A percentile compares a stretch with the other conserved stretches of the same genome.
Evolutionary conservation across 2,888 invertebrate genomes (phyloP).

Genomic region (Coremacera marginata): DNA sequence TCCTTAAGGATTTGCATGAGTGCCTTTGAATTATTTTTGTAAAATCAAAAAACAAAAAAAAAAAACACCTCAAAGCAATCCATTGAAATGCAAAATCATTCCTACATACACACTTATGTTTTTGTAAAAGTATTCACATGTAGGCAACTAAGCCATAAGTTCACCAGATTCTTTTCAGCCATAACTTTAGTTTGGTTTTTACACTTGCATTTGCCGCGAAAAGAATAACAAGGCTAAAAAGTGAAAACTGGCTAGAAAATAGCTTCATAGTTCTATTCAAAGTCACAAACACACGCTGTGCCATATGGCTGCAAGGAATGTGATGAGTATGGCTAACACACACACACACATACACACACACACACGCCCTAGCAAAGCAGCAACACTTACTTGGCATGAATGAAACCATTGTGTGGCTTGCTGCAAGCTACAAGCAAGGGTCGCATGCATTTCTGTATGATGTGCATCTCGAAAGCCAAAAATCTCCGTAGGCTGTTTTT

Average conservation of each 20-base stretch:
- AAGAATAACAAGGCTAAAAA: neutral
- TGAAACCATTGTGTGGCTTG: conserved; percentile 17
- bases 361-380: neutral
- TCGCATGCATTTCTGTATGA: neutral
- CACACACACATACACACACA: neutral
- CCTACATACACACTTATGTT: too few species aligned
- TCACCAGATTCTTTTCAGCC: neutral
- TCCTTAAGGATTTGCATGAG: too few species aligned
- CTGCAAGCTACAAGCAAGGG: conserved; percentile 7
- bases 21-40: too few species aligned
- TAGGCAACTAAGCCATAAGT: neutral
- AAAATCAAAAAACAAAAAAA: too few species aligned
- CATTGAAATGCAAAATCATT: too few species aligned
- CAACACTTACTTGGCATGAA: conserved; percentile 6
- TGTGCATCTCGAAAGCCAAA: conserved; percentile 17
- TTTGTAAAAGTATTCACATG: too few species aligned
- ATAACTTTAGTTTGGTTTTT: neutral
- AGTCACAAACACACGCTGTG: too few species aligned
- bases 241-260: conserved; percentile 15
- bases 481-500: conserved; percentile 11
- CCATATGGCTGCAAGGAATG: too few species aligned
- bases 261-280: neutral
- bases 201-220: neutral
- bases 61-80: too few species aligned
- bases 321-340: neutral